Base-by-base conservation (phyloP, 2,888 invertebrate genomes). In the Parelbella ahira region DNA sequence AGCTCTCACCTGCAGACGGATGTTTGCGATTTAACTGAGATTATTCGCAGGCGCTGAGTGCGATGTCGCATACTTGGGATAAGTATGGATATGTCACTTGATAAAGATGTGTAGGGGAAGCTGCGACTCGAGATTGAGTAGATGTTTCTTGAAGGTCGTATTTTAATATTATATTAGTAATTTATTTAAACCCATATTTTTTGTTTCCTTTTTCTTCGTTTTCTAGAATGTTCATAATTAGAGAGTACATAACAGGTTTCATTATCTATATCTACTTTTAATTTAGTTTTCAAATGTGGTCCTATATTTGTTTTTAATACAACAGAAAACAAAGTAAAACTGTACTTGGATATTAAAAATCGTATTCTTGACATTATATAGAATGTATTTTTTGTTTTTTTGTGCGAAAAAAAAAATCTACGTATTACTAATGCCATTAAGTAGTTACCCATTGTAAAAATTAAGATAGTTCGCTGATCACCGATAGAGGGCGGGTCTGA, bases 1-100 rank as follows among this genome's bases (percentile, higher is more conserved):
- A 70, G 64, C 66, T 70, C 75, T 74, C 76, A 80, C 75, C 77
- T 75, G 76, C 63, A 67, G 78, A 83, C 70, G 70, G 77, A 84
- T 84, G 82, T 53, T 58, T 47, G 73, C 59, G 76, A 86, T 84
- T 83, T 82, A 74, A 80, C 75, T 80, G 78, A 63, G 70, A 75
- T 60, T 60, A 67, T 70, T 74, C 68, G 59, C 60, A 53, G 63
- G 61, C 60, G 65, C 56, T 59, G 58, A 60, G 56, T 61, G 56
- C 54, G 30, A 51, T 48, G 45, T 50, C 46, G 37, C 36, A 36
- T 45, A 37, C 42, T 41, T 12, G 42, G 8, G 28, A 23, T 42
- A 34, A 34, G 34, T 42, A 34, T 42, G 34, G 42, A 23, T 33
- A 15, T 21, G 33, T 27, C 10, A 27, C 27, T 28, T 42, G 42